phyloP scores from a whole-genome alignment of 1,140 invertebrate species.

The Colletes latitarsis region DNA sequence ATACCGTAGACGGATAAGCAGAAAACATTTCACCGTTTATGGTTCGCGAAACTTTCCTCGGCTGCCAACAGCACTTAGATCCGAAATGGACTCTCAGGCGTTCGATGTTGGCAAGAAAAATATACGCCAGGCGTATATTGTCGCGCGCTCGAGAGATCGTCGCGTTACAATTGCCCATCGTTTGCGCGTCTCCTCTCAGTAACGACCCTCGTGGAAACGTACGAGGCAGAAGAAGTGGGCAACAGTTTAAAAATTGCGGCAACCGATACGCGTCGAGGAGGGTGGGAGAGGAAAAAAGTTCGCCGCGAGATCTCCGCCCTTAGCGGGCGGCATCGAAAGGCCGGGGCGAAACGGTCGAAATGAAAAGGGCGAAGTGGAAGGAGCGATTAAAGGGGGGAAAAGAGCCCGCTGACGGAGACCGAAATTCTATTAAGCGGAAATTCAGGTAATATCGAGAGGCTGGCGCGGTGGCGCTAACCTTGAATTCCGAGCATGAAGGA shows the following conservation, averaged over 20 bases:
- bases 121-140: too few species aligned
- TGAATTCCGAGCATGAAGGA: slow-evolving; percentile 37
- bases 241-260: slow-evolving; percentile 20
- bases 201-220: neutral
- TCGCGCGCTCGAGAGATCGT: too few species aligned
- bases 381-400: slow-evolving; percentile 24
- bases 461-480: slow-evolving; percentile 45
- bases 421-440: slow-evolving; percentile 47
- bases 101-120: too few species aligned
- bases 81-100: too few species aligned
- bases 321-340: slow-evolving; percentile 3
- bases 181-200: neutral
- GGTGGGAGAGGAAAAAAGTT: slow-evolving; percentile 8
- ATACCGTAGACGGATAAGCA: too few species aligned
- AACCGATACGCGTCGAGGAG: neutral
- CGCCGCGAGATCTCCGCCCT: slow-evolving; percentile 11
- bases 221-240: neutral
- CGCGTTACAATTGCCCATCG: neutral
- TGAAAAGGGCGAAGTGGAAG: slow-evolving; percentile 34
- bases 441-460: slow-evolving; percentile 49
- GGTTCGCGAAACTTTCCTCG: too few species aligned
- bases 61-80: too few species aligned
- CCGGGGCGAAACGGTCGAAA: slow-evolving; percentile 8
- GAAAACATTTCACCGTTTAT: too few species aligned
- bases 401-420: slow-evolving; percentile 20